phyloP scores from a whole-genome alignment of 2,797 vertebrate species.

The Pagetopsis macropterus region DNA sequence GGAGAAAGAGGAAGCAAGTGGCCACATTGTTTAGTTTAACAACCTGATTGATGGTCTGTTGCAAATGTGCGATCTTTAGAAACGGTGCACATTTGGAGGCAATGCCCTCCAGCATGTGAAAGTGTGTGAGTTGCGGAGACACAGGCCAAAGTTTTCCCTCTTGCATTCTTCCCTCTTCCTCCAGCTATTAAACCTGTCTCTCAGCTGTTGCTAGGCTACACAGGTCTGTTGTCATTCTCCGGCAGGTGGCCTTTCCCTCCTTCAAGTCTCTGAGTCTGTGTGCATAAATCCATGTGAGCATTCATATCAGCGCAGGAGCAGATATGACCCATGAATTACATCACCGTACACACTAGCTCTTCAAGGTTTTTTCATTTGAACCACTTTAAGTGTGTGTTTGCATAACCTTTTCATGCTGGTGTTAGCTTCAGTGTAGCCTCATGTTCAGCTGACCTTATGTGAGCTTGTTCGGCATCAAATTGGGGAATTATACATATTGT shows the following conservation, averaged over 20 bases:
- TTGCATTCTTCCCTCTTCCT: slow-evolving; percentile 58
- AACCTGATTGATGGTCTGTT: slow-evolving; percentile 63
- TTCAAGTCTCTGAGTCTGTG: slow-evolving; percentile 25
- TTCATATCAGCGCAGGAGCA: background rate
- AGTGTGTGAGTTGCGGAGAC: slow-evolving; percentile 58
- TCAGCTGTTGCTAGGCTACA: slow-evolving; percentile 84
- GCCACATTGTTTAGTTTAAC: slow-evolving; percentile 63
- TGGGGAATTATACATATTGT: slow-evolving; percentile 34
- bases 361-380: background rate
- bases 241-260: slow-evolving; percentile 77
- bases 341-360: background rate
- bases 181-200: slow-evolving; percentile 71
- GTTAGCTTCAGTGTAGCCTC: background rate
- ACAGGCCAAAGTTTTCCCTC: slow-evolving; percentile 69
- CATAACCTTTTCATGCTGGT: background rate
- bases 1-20: slow-evolving; percentile 23
- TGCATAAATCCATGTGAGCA: background rate
- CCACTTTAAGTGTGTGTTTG: background rate
- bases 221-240: slow-evolving; percentile 70
- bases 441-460: slow-evolving; percentile 8
- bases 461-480: slow-evolving; percentile 18
- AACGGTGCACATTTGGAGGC: slow-evolving; percentile 35
- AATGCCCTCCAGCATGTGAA: slow-evolving; percentile 45
- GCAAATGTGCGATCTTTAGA: slow-evolving; percentile 47
- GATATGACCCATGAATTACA: background rate